A percentile compares a stretch with the other conserved stretches of the same genome.
phyloP scores from a whole-genome alignment of 2,797 vertebrate genomes.

The Arnoldichthys spilopterus region DNA sequence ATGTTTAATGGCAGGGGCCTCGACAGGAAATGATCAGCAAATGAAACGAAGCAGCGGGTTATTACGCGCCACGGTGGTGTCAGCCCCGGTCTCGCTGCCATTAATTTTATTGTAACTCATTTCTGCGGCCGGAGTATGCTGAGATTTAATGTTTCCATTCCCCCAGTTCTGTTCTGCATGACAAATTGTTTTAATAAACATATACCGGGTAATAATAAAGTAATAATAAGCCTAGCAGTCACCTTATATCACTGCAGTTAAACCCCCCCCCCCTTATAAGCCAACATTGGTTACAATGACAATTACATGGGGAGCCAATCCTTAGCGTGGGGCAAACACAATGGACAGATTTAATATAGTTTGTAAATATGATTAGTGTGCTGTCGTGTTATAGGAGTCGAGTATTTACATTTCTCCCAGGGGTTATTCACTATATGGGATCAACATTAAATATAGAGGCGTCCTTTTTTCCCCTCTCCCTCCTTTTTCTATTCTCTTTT shows the following conservation, averaged over 20 bases:
- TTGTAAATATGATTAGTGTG: slow-evolving; percentile 99
- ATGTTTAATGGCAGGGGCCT: slow-evolving; percentile 92
- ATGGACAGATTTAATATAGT: slow-evolving; percentile 99
- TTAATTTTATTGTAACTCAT: slow-evolving; percentile 97
- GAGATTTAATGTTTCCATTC: slow-evolving; percentile 99
- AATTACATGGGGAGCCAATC: slow-evolving; percentile 94
- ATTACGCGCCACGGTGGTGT: slow-evolving; percentile 84
- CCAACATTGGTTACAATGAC: slow-evolving; percentile 94
- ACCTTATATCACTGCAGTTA: slow-evolving; percentile 99
- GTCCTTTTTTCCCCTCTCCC: slow-evolving; percentile 74
- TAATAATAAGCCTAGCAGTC: slow-evolving; percentile 99
- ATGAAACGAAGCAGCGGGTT: slow-evolving; percentile 90
- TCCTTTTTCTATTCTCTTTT: slow-evolving; percentile 76
- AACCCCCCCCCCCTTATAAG: slow-evolving; percentile 97
- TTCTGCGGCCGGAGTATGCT: slow-evolving; percentile 92
- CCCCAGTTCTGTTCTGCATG: slow-evolving; percentile 98
- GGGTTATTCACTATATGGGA: slow-evolving; percentile 93
- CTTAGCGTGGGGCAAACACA: slow-evolving; percentile 89
- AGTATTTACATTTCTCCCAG: slow-evolving; percentile 99
- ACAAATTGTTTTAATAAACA: slow-evolving; percentile 99
- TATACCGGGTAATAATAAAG: slow-evolving; percentile 99
- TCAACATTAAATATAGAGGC: slow-evolving; percentile 91
- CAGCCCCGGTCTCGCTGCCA: slow-evolving; percentile 82
- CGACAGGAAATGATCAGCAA: slow-evolving; percentile 94
- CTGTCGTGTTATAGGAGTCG: slow-evolving; percentile 96